Evolutionary conservation across 2,113 vertebrate genomes (phyloP).

Genomic region (Ascaphus truei): DNA sequence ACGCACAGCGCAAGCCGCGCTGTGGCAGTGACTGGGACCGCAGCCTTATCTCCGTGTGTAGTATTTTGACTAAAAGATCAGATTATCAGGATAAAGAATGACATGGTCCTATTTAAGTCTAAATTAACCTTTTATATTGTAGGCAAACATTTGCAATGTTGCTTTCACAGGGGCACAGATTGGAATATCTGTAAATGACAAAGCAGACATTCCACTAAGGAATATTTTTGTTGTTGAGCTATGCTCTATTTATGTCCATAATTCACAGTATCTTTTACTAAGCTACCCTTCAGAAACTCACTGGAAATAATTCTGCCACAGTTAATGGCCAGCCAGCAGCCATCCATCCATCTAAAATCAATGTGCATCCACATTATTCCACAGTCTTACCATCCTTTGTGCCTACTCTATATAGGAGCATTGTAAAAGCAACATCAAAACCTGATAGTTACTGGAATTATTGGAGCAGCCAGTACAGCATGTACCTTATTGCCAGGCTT

Average conservation of each 20-base stretch:
- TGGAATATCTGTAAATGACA: no score
- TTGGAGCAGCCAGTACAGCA: neutral
- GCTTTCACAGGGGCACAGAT: no score
- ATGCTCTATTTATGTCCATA: constrained; percentile 5
- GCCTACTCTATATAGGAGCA: neutral
- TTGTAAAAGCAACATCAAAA: neutral
- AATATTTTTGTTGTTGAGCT: neutral
- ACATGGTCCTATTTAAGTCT: no score
- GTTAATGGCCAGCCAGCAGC: constrained; percentile 29
- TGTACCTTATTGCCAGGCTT: neutral
- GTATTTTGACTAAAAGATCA: no score
- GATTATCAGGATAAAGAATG: no score
- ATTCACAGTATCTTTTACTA: constrained; percentile 5
- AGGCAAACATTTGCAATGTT: no score
- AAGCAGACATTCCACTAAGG: no score
- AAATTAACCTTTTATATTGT: no score
- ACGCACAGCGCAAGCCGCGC: no score
- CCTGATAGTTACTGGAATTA: neutral
- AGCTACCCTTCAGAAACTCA: neutral
- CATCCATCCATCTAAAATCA: constrained; percentile 32
- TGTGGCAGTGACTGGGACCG: no score
- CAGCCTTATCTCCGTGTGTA: no score
- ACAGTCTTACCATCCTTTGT: neutral
- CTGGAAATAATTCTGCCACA: constrained; percentile 33
- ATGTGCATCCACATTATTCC: neutral